Evolutionary conservation across 1,140 invertebrate species (phyloP), one percentile per base, ranked within the genome.

Genomic region (Drosophila aff.): DNA sequence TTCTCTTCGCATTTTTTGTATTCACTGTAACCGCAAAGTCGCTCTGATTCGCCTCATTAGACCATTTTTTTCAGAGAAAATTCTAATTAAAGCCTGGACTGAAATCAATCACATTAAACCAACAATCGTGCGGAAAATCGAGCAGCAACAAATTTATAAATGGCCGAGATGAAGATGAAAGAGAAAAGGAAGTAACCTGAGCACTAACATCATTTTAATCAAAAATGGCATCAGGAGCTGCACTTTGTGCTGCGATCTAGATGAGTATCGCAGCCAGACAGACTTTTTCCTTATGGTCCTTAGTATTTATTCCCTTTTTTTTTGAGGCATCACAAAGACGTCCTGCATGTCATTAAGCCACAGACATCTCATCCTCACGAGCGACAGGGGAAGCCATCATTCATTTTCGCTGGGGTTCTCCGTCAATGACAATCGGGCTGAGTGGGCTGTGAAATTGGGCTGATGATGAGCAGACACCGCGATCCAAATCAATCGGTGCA

Each of bases 171-270:
- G 13, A 21, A 21, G 21, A 21, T 21, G 21, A 21, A 21, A 38
- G 63, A 28, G 41, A 49, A 46, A 61, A 50, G 62, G 16, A 71
- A 64, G 67, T 76, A 62, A 38, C 41, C 52, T 58, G 59, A 26
- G 74, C 73, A 78, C 81, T 78, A 78, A 66, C 85, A 83, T 89
- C 78, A 87, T 83, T 89, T 83, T 89, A 87, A 89, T 81, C 80
- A 89, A 64, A 76, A 74, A 36, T 78, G 62, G 6, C 18, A 68
- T 65, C 66, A 50, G 52, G 6, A 60, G 60, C 82, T 65, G 63
- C 79, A 69, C 73, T 62, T 61, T 65, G 77, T 64, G 60, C n/a
- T 64, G 41, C 68, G 44, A 68, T 64, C 80, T 63, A 72, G 81
- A 87, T 89, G 75, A 73, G 76, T 72, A 80, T 77, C 69, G 15